Evolutionary conservation across 2,888 invertebrate genomes (phyloP).

Genomic region (Sepioteuthis lessoniana): DNA sequence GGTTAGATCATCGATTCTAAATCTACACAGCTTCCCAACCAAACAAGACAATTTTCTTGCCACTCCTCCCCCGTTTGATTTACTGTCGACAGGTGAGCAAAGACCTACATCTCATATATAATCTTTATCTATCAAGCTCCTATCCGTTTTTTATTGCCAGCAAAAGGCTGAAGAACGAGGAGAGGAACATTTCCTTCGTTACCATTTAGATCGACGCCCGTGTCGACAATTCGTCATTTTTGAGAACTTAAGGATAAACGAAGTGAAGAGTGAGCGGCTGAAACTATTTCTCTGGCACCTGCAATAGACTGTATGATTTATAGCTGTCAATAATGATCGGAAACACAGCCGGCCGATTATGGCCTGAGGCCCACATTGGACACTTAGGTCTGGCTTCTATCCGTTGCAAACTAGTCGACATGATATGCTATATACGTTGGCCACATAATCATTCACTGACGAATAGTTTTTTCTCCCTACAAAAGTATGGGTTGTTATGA

Average conservation of each 20-base stretch:
- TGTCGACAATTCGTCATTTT: not conserved
- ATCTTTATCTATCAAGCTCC: not conserved
- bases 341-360: not conserved
- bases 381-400: not conserved
- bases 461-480: not conserved
- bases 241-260: not conserved
- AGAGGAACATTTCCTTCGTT: not conserved
- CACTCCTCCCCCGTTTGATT: not conserved
- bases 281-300: slow-evolving; percentile 20
- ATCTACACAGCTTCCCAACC: not conserved
- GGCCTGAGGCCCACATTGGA: not conserved
- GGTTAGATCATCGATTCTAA: not conserved
- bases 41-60: not conserved
- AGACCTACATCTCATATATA: not conserved
- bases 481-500: too few species aligned
- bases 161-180: not conserved
- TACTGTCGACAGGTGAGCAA: not conserved
- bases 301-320: not conserved
- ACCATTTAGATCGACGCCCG: not conserved
- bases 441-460: not conserved
- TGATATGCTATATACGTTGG: not conserved
- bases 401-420: not conserved
- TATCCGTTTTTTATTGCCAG: not conserved
- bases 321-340: not conserved
- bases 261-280: too few species aligned